phyloP scores from a whole-genome alignment of 2,888 invertebrate species.

The Elaeidobius kamerunicus region DNA sequence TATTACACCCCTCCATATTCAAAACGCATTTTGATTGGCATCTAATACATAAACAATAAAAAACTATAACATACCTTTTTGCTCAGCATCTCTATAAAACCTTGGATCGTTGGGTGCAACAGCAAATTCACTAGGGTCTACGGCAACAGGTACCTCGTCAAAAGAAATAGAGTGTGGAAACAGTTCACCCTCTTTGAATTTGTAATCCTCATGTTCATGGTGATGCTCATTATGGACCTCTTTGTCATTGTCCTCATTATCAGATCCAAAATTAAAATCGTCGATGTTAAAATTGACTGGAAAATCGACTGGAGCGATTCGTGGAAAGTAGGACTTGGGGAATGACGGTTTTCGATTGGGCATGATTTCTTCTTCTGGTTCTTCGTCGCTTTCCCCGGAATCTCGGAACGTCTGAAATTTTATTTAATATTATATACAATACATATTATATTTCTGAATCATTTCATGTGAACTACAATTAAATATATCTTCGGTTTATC shows the following conservation, averaged over 20 bases:
- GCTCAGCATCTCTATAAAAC: constrained; percentile 40
- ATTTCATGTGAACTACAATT: too few relatives aligned
- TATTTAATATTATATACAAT: too few relatives aligned
- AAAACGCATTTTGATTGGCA: too few relatives aligned
- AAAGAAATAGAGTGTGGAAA: constrained; percentile 30
- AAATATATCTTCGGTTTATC: too few relatives aligned
- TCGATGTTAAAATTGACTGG: constrained; percentile 5
- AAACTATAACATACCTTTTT: constrained; percentile 10
- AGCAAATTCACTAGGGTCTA: constrained; percentile 46
- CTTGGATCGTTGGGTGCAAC: constrained; percentile 47
- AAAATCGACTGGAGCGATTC: constrained; percentile 7
- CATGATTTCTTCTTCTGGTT: not conserved
- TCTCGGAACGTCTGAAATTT: not conserved
- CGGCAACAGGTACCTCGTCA: constrained; percentile 35
- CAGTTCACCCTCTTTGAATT: constrained; percentile 30
- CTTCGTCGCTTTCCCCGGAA: not conserved
- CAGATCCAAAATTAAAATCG: not conserved
- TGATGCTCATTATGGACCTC: constrained; percentile 13
- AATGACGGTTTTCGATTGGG: constrained; percentile 5
- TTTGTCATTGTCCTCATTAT: too few relatives aligned
- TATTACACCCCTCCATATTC: too few relatives aligned
- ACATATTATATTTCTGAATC: too few relatives aligned
- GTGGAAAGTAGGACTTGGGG: constrained; percentile 8
- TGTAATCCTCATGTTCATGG: constrained; percentile 21
- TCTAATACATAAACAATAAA: too few relatives aligned